Conservation (phyloP, 2,113 vertebrate species). For the Oncorhynchus kisutch region DNA sequence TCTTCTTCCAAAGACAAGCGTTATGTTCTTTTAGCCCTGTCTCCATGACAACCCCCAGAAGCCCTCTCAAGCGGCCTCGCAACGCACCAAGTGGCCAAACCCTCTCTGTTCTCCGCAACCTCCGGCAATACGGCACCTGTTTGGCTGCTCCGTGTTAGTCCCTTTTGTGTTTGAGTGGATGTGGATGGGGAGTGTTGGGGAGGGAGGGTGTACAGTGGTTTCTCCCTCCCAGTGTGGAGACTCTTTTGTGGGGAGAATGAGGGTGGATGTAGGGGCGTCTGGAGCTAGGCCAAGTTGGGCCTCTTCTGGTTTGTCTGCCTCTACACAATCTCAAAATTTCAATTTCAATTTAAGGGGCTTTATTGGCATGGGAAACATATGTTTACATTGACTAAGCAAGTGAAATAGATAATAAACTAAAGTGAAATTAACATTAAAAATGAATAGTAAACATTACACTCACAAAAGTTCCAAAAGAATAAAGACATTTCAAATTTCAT, state of each 20-base stretch:
- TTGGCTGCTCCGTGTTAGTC: conserved; percentile 38
- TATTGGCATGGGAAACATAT: no score
- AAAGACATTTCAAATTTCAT: no score
- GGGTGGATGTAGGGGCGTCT: conserved; percentile 11
- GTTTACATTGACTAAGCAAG: no score
- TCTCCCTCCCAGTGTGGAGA: no score
- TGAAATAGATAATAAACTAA: no score
- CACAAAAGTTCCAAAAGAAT: no score
- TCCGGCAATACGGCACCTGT: conserved; percentile 60
- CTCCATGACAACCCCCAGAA: conserved; percentile 58
- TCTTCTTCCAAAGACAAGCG: neutral
- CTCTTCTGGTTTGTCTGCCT: conserved; percentile 24
- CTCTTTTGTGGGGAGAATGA: no score
- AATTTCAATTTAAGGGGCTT: conserved; percentile 1
- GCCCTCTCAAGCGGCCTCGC: conserved; percentile 46
- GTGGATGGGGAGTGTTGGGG: conserved; percentile 33
- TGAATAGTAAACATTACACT: no score
- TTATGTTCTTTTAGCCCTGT: conserved; percentile 2
- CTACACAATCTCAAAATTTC: neutral
- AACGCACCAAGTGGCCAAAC: conserved; percentile 31
- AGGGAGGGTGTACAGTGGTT: no score
- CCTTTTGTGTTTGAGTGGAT: conserved; percentile 52
- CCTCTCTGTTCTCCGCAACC: conserved; percentile 47
- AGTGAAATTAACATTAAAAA: no score
- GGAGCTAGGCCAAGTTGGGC: conserved; percentile 34